Evolutionary conservation across 2,888 invertebrate species (phyloP).

Genomic region (Hypena proboscidalis): DNA sequence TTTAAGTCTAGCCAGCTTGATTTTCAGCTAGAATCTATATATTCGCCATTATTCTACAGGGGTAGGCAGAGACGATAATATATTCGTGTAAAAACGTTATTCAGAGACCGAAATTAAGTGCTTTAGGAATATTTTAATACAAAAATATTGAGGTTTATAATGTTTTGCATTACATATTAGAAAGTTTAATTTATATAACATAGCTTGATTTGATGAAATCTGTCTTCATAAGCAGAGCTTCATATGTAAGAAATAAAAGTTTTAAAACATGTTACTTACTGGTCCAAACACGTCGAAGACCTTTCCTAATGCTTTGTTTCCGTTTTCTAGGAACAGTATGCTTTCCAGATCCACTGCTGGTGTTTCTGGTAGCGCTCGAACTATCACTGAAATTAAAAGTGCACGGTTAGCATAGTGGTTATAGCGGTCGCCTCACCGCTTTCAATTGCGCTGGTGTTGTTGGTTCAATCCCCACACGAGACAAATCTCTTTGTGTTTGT

Average conservation of each 20-base stretch:
- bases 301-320: constrained; percentile 90
- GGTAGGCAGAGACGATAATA: too few species aligned
- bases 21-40: constrained; percentile 16
- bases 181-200: too few species aligned
- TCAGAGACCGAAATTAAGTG: too few species aligned
- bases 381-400: constrained; percentile 87
- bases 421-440: too few species aligned
- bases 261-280: constrained; percentile 54
- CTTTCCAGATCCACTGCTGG: constrained; percentile 95
- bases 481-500: too few species aligned
- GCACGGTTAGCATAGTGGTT: background rate
- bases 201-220: too few species aligned
- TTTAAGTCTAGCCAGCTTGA: constrained; percentile 13
- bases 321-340: constrained; percentile 93
- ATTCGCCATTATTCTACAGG: background rate
- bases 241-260: background rate
- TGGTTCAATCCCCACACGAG: too few species aligned
- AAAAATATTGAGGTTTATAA: too few species aligned
- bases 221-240: background rate
- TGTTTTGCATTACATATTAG: too few species aligned
- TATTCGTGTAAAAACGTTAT: too few species aligned
- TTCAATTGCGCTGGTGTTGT: too few species aligned
- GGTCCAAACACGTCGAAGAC: constrained; percentile 97
- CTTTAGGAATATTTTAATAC: too few species aligned
- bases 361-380: constrained; percentile 89